These are phyloP conservation scores for Mustela lutreola DNA, from an alignment of 2,113 vertebrate genomes.

Conservation along the genomic window DNA sequence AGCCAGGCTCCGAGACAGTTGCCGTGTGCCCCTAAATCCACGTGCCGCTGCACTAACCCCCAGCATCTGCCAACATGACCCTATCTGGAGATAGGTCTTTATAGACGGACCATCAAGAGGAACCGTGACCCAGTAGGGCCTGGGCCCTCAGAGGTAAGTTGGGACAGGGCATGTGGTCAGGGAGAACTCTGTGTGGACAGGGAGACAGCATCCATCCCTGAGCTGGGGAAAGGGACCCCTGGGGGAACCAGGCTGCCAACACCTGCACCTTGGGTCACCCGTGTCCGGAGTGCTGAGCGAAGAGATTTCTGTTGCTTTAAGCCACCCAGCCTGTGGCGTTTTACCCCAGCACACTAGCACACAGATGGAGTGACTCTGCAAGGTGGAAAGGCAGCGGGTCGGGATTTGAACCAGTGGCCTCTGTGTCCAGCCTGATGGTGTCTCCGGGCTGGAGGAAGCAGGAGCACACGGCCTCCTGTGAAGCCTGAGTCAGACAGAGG, in stretches of 20 bases:
- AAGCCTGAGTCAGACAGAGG: accelerated
- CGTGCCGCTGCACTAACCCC: accelerated
- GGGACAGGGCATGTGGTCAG: accelerated
- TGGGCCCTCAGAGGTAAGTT: background rate
- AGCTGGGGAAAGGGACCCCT: accelerated
- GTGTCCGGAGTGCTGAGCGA: accelerated
- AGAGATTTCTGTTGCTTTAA: accelerated
- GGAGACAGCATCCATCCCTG: accelerated
- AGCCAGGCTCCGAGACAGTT: background rate
- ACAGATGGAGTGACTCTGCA: accelerated
- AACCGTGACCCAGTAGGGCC: background rate
- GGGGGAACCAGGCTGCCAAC: accelerated
- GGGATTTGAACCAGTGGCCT: accelerated
- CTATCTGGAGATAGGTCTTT: background rate
- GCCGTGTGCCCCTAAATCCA: no score
- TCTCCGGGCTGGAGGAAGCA: background rate
- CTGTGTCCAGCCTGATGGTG: accelerated
- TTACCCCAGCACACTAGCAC: accelerated
- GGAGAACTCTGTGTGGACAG: accelerated
- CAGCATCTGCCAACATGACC: background rate
- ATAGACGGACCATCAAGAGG: background rate
- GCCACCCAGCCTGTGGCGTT: accelerated
- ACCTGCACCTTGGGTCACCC: accelerated
- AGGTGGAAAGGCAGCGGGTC: accelerated
- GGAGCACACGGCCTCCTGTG: accelerated